Evolutionary conservation across 1,140 invertebrate genomes (phyloP).

Genomic region (Apis cerana): DNA sequence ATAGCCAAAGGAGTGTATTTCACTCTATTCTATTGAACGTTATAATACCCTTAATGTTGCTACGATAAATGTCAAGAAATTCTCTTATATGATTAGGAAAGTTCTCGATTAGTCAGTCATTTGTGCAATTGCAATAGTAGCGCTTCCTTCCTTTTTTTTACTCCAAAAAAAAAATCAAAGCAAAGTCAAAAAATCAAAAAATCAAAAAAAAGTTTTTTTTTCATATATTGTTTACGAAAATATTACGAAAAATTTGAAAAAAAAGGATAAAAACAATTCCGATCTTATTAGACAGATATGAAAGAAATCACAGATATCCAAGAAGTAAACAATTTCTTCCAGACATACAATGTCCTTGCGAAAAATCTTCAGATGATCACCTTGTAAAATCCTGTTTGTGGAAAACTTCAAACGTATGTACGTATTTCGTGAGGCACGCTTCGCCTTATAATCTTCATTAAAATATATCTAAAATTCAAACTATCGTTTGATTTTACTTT

Average conservation of each 20-base stretch:
- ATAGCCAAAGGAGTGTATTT: constrained; percentile 40
- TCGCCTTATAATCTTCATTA: background rate
- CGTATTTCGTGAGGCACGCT: constrained; percentile 7
- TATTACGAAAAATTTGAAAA: no score
- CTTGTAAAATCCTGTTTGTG: constrained; percentile 17
- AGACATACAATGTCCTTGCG: constrained; percentile 15
- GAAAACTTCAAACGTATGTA: constrained; percentile 19
- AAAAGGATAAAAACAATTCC: background rate
- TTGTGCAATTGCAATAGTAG: constrained; percentile 36
- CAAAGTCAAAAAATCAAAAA: no score
- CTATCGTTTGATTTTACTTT: no score
- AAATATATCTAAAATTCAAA: background rate
- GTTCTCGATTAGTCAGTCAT: constrained; percentile 40
- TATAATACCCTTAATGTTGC: constrained; percentile 48
- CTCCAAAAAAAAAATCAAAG: background rate
- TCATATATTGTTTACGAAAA: background rate
- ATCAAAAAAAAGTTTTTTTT: background rate
- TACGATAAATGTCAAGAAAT: constrained; percentile 64
- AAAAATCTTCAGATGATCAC: constrained; percentile 36
- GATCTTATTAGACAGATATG: background rate
- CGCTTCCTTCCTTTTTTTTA: background rate
- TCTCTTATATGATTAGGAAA: constrained; percentile 56
- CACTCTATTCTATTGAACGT: constrained; percentile 36
- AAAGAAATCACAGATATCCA: no score
- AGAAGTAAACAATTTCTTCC: background rate